Evolutionary conservation across 2,888 invertebrate genomes (phyloP), one percentile per base, ranked within the genome.

Genomic region (Ornithoptera alexandrae): DNA sequence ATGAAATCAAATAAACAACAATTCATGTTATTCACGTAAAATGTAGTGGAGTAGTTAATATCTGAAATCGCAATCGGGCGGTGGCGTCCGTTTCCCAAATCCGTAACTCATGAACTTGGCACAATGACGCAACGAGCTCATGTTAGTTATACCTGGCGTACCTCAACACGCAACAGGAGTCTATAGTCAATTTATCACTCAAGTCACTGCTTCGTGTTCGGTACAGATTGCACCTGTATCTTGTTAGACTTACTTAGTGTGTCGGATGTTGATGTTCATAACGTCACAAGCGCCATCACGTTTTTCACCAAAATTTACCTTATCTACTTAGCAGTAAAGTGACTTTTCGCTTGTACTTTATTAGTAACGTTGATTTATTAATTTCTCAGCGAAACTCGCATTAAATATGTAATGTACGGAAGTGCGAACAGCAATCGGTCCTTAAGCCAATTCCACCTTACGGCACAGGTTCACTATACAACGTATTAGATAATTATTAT

Each of bases 201-300:
- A 20, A 64, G 24, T 53, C 62, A n/a, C 18, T 56, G 39, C 62
- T 62, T 67, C 62, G 61, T 67, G 56, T 39, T 67, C 18, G 18
- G 7, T 50, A 61, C 67, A 67, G 67, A 67, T 67, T 67, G 62
- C 62, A 67, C 67, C 67, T 62, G 62, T 67, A 62, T 57, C 62
- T 62, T 42, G 66, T 64, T 50, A 50, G 56, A 56, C 53, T 24
- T 53, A 42, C 57, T 65, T 30, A 30, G n/a, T 58, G 3, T 39
- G 22, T 39, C 24, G 46, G 2, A 39, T 39, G 2, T n/a, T 20
- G 18, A 20, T 17, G 17, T 18, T 50, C 50, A 53, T n/a, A 53
- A 12, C 10, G 53, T 53, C 53, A 6, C 17, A 53, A 18, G 18
- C 15, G 15, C 17, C 17, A 53, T 53, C 12, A 17, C 17, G 2